phyloP scores from a whole-genome alignment of 2,888 invertebrate species.

The Xestia c-nigrum region DNA sequence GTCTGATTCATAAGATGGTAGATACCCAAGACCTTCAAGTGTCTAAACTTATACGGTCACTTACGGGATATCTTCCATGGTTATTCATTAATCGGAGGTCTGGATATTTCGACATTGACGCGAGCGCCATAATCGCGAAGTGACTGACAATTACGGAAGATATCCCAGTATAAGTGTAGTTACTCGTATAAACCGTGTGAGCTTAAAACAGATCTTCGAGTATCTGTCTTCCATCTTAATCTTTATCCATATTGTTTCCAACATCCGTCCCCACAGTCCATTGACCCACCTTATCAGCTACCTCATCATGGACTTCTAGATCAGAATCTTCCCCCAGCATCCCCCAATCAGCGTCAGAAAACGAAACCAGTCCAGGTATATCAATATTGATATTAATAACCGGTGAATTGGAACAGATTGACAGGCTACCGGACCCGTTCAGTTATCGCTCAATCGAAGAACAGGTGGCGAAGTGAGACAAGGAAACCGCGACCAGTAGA shows the following conservation, averaged over 20 bases:
- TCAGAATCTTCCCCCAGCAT: conserved; percentile 48
- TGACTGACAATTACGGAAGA: too few relatives aligned
- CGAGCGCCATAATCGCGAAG: too few relatives aligned
- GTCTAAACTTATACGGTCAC: too few relatives aligned
- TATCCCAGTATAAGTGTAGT: too few relatives aligned
- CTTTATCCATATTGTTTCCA: conserved; percentile 16
- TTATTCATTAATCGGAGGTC: too few relatives aligned
- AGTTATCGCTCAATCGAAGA: conserved; percentile 58
- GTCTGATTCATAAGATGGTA: too few relatives aligned
- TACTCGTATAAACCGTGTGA: too few relatives aligned
- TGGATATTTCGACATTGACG: too few relatives aligned
- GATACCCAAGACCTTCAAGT: too few relatives aligned
- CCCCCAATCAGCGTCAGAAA: conserved; percentile 61
- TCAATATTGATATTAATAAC: conserved; percentile 63
- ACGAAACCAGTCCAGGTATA: conserved; percentile 48
- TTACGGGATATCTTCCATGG: too few relatives aligned
- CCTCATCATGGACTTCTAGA: conserved; percentile 28
- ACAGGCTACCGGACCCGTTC: conserved; percentile 51
- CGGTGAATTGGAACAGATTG: conserved; percentile 51
- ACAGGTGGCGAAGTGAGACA: conserved; percentile 52
- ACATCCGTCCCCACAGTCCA: conserved; percentile 6
- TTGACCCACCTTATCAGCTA: conserved; percentile 8
- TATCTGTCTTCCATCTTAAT: neutral
- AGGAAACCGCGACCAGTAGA: conserved; percentile 39
- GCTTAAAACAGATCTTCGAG: too few relatives aligned